Conservation (phyloP, 1,140 invertebrate genomes). For the Aphaenogaster ashmeadi region DNA sequence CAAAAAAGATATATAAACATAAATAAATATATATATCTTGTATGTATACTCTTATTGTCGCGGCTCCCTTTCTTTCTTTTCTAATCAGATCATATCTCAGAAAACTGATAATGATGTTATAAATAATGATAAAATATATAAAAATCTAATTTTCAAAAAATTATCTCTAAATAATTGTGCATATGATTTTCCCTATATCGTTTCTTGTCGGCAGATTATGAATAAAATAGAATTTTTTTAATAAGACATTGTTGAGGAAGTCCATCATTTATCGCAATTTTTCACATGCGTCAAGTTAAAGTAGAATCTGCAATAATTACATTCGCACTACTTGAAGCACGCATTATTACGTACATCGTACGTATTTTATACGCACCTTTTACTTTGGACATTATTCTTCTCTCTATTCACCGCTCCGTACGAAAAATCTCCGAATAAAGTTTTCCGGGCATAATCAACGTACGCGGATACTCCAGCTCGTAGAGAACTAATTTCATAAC, state of each 20-base stretch:
- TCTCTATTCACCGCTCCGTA: background rate
- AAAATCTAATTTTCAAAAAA: constrained; percentile 3
- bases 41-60: background rate
- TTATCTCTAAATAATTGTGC: background rate
- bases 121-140: background rate
- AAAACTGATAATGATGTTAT: constrained; percentile 1
- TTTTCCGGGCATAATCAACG: constrained; percentile 6
- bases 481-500: constrained; percentile 35
- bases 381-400: background rate
- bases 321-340: background rate
- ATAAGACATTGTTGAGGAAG: background rate
- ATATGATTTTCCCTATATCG: background rate
- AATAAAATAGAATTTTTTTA: background rate
- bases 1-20: background rate
- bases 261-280: constrained; percentile 9
- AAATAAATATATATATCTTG: background rate
- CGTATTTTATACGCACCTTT: background rate
- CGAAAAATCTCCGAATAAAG: background rate
- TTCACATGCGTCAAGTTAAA: background rate
- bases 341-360: background rate
- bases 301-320: background rate
- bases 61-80: background rate
- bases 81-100: background rate
- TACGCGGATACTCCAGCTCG: background rate
- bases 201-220: background rate